Conservation (phyloP, 2,888 invertebrate genomes). For the Halictus ligatus region DNA sequence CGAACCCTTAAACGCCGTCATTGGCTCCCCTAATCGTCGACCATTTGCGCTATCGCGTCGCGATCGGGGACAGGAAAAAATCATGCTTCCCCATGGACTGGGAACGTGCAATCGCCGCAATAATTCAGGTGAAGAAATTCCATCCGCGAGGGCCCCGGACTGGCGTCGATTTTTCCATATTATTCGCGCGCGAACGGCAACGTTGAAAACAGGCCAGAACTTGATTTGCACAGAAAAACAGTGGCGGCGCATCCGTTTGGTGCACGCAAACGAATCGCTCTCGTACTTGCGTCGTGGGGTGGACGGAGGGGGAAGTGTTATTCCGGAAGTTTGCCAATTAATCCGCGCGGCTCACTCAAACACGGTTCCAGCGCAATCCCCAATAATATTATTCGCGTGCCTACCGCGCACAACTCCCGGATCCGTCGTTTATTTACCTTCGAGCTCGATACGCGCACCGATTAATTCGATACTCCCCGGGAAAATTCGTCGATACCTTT, state of each 20-base stretch:
- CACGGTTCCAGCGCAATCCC: constrained; percentile 55
- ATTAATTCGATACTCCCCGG: constrained; percentile 17
- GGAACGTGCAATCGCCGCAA: constrained; percentile 13
- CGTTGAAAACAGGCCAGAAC: constrained; percentile 54
- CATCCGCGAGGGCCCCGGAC: constrained; percentile 7
- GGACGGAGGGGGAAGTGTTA: constrained; percentile 54
- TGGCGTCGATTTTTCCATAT: constrained; percentile 53
- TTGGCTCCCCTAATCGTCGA: neutral
- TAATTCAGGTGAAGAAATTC: constrained; percentile 18
- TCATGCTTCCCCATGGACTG: neutral
- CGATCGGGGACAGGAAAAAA: neutral
- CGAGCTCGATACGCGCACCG: constrained; percentile 25
- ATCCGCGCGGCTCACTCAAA: constrained; percentile 58
- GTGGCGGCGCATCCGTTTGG: constrained; percentile 62
- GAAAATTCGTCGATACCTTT: neutral
- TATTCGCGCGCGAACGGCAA: constrained; percentile 39
- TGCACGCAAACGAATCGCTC: constrained; percentile 64
- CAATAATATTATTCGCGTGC: constrained; percentile 58
- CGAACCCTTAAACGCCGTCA: neutral
- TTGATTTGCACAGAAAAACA: constrained; percentile 69
- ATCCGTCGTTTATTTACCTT: constrained; percentile 48
- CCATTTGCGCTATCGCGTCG: neutral
- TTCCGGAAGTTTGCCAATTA: constrained; percentile 71
- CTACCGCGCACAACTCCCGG: constrained; percentile 23
- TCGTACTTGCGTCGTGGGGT: constrained; percentile 42